phyloP scores from a whole-genome alignment of 2,797 vertebrate genomes.

The Alfaro cultratus region DNA sequence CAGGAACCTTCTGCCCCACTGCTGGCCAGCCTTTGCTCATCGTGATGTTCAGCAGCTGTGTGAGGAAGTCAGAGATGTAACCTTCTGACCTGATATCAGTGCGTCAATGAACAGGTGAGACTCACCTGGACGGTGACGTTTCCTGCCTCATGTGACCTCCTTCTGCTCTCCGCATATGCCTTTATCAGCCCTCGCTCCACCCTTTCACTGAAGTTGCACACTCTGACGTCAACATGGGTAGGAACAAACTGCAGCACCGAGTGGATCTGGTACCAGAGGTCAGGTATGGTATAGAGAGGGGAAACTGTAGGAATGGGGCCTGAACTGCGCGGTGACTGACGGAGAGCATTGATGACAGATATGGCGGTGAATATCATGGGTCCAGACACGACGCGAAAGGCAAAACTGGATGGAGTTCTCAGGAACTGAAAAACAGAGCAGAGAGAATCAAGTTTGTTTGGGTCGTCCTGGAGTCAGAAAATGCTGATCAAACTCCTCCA shows the following conservation, averaged over 20 bases:
- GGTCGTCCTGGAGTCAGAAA: not conserved
- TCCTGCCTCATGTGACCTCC: constrained; percentile 80
- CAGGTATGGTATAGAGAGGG: constrained; percentile 83
- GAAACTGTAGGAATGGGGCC: constrained; percentile 81
- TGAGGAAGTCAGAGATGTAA: not conserved
- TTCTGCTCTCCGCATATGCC: constrained; percentile 86
- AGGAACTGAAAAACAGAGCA: constrained; percentile 82
- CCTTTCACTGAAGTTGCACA: constrained; percentile 92
- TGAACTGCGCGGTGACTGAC: constrained; percentile 72
- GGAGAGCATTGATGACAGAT: constrained; percentile 90
- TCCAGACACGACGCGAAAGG: constrained; percentile 92
- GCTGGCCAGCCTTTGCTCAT: constrained; percentile 50
- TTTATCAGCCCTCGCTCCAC: constrained; percentile 88
- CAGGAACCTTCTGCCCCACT: constrained; percentile 82
- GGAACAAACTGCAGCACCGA: constrained; percentile 96
- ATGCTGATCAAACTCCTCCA: not conserved
- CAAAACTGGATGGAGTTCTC: constrained; percentile 86
- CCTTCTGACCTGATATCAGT: not conserved
- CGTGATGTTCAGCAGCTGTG: constrained; percentile 91
- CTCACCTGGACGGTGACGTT: constrained; percentile 90
- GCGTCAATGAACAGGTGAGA: not conserved
- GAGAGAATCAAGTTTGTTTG: not conserved
- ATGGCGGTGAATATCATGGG: constrained; percentile 91
- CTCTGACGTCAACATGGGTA: constrained; percentile 85
- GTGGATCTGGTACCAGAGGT: constrained; percentile 88